A percentile compares a stretch with the other conserved stretches of the same genome.
phyloP scores from a whole-genome alignment of 35 echinoderm and acorn worm species.

The Apostichopus japonicus region DNA sequence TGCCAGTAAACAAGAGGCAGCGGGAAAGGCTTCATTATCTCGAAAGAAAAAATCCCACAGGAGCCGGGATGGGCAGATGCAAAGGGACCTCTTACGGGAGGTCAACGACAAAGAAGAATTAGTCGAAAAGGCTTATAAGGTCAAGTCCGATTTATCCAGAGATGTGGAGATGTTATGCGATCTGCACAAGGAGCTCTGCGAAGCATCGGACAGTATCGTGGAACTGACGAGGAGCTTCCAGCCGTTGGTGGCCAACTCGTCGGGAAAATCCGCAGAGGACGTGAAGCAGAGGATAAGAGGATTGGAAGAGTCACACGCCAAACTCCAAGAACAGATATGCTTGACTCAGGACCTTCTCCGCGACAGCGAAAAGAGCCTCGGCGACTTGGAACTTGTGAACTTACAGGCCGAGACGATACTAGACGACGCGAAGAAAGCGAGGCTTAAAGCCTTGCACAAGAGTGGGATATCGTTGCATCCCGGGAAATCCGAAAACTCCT shows the following conservation, averaged over 20 bases:
- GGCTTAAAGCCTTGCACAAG: neutral
- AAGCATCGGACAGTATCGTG: constrained; percentile 61
- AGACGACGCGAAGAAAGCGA: constrained; percentile 12
- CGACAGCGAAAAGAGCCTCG: constrained; percentile 38
- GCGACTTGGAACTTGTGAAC: constrained; percentile 21
- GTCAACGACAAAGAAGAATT: constrained; percentile 7
- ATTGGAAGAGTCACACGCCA: constrained; percentile 48
- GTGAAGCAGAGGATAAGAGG: constrained; percentile 48
- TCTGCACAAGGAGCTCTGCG: constrained; percentile 61
- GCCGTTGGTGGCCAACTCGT: constrained; percentile 34
- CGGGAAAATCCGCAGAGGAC: constrained; percentile 33
- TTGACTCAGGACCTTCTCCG: constrained; percentile 1
- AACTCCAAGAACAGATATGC: constrained; percentile 30
- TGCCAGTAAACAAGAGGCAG: neutral
- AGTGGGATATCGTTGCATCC: neutral
- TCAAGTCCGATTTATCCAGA: constrained; percentile 26
- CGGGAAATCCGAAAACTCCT: neutral
- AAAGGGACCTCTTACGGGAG: neutral
- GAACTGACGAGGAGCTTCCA: constrained; percentile 54
- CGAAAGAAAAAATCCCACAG: neutral
- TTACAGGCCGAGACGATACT: constrained; percentile 5
- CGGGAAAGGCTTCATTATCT: neutral
- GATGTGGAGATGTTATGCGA: constrained; percentile 55
- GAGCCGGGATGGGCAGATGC: neutral
- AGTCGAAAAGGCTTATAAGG: constrained; percentile 34